Base-by-base conservation (phyloP, 2,113 vertebrate species). In the Neodontobutis hainanensis region DNA sequence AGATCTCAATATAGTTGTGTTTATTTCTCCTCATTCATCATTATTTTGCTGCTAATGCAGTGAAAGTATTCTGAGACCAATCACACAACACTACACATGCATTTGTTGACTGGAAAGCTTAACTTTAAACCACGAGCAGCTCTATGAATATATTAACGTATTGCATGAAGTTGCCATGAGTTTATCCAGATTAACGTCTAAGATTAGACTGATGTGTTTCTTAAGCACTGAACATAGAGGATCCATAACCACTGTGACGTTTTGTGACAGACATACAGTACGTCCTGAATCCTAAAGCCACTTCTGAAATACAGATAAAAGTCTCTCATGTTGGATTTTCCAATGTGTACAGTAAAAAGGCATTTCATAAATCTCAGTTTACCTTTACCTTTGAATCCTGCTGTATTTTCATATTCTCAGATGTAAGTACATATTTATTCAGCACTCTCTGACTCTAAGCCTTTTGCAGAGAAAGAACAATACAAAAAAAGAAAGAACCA, bases 91-190 rank as follows among this genome's bases (percentile, higher is more conserved):
- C 43, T 38, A 36, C 27, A 19, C 46, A 35, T 68, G 35, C 45
- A 43, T 65, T 38, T 15, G 19, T 65, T 70, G 53, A 8, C 51
- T 51, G 60, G 36, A 46, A 65, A 32, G 53, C 32, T 9, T 8
- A 73, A 73, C 58, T 56, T 68, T 58, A 52, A 64, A 69, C n/a
- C 61, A 47, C 35, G 53, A 77, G 67, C 66, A 52, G 14, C 2
- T 45, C 35, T 73, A 62, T 73, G 55, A 78, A 81, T 80, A 73
- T 73, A 83, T 78, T 38, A 63, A 75, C 53, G 61, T 8, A 38
- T 63, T 48, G 15, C 60, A 59, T 75, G 61, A 81, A 78, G 80
- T 73, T 73, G 57, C 57, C 51, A 72, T 46, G 51, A 15, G 36
- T 56, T 76, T 15, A 68, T 70, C 42, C 61, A 68, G 64, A 79